Base-by-base conservation (phyloP, 2,797 vertebrate species). In the Sarcophilus harrisii region DNA sequence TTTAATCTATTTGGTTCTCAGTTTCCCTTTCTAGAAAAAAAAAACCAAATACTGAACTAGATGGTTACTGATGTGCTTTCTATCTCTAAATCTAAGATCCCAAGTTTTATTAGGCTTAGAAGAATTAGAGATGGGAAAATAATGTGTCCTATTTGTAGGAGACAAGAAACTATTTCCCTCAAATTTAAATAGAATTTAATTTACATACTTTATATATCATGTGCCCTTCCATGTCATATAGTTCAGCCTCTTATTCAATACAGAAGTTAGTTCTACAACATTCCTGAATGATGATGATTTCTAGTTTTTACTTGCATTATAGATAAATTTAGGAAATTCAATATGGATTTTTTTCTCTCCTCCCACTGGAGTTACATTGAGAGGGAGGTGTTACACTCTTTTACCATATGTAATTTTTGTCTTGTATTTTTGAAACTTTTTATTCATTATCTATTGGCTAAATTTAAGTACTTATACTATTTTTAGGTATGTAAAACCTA, bases 401-500 rank as follows among this genome's bases (percentile, higher is more conserved):
- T 58, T 92, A 10, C 32, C 59, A 0, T 49, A n/a, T 45, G 6
- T 12, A 55, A 0, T 94, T 94, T 96, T 95, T 91, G 52, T 59
- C 66, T n/a, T 97, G 58, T 58, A 58, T 52, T 54, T 90, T 92
- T 94, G 24, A 89, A 92, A 94, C 91, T 93, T 29, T 92, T 93
- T 91, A 8, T 81, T 96, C 30, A 94, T 57, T 95, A 14, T 94
- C 18, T 14, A 81, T 38, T 45, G n/a, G 18, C 45, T 32, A 1
- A 13, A 95, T 89, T 5, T 27, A 62, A 90, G 58, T 13, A 55
- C 57, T 93, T 62, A 55, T 94, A 91, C 59, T 57, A 93, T 27
- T 58, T 93, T 90, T 55, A 66, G 66, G 12, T 93, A 8, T 93
- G 96, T 9, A 94, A 94, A 95, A 58, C 14, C 38, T 94, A 30